Conservation (phyloP, 2,888 invertebrate species). For the Subacronicta megacephala region DNA sequence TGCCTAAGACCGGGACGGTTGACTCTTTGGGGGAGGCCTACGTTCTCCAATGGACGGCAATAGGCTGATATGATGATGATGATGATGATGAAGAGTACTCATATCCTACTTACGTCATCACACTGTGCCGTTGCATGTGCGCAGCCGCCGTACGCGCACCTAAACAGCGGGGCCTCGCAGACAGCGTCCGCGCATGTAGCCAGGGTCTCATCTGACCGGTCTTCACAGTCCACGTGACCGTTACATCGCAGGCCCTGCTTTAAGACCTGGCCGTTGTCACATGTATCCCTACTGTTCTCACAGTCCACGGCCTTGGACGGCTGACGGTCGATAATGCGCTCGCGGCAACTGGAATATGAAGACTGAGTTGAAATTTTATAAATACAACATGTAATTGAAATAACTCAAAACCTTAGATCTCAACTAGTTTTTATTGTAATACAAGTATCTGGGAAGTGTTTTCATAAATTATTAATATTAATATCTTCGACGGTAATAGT, state of each 20-base stretch:
- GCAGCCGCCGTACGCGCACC: background rate
- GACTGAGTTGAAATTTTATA: too few species aligned
- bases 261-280: conserved; percentile 4
- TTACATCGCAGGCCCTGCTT: conserved; percentile 1
- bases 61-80: too few species aligned
- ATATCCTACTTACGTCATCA: background rate
- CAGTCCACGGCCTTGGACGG: background rate
- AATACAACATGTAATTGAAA: too few species aligned
- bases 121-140: background rate
- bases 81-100: too few species aligned
- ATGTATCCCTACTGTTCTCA: background rate
- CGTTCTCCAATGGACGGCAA: too few species aligned
- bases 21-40: too few species aligned
- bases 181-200: conserved; percentile 3
- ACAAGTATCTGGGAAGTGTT: too few species aligned
- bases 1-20: too few species aligned
- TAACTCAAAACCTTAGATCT: too few species aligned
- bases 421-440: too few species aligned
- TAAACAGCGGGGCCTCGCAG: conserved; percentile 4
- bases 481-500: too few species aligned
- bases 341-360: conserved; percentile 2
- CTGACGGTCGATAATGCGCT: background rate
- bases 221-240: conserved; percentile 1
- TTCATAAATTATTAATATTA: too few species aligned
- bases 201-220: conserved; percentile 2